Base-by-base conservation (phyloP, 2,797 vertebrate species). In the Helostoma temminkii region DNA sequence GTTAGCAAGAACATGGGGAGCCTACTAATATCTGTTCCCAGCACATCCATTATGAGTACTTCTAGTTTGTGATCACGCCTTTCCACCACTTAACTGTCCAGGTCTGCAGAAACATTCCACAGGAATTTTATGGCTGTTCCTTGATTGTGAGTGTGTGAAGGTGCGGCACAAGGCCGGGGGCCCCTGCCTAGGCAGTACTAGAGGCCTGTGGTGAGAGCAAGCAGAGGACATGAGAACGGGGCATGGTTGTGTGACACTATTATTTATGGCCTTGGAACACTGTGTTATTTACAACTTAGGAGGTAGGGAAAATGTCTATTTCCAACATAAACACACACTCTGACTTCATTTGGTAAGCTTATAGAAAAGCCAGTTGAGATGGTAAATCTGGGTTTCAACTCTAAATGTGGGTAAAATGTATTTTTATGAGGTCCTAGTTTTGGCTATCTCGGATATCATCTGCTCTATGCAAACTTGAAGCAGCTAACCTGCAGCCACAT, bases 161-260 rank as follows among this genome's bases (percentile, higher is more conserved):
- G 81, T 89, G 77, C 78, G 58, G 79, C 71, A 64, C 57, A 58
- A 73, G 76, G 81, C 75, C 9, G 66, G 71, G 80, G 88, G 85
- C 78, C 86, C 87, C 81, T 69, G 62, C 59, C 58, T 76, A 76
- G 45, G 84, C 71, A 49, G 69, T 9, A 74, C 69, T 75, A 66
- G 69, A 86, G 78, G 73, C 85, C 89, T 90, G 87, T 71, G 74
- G 87, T 75, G 90, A 92, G 89, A 88, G 89, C 89, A 89, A 87
- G 84, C 84, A 91, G 88, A 92, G 88, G 90, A 92, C 90, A 91
- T 87, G 87, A 89, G 87, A 88, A 85, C 76, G 73, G 83, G 88
- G 86, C 86, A 89, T 91, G 88, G 88, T 82, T 90, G 88, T 91
- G 74, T 89, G 91, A 89, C 89, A 91, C 74, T 70, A 60, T 89